These are phyloP conservation scores for Leptogaster cylindrica DNA, from an alignment of 2,888 invertebrate species.

Conservation along the genomic window DNA sequence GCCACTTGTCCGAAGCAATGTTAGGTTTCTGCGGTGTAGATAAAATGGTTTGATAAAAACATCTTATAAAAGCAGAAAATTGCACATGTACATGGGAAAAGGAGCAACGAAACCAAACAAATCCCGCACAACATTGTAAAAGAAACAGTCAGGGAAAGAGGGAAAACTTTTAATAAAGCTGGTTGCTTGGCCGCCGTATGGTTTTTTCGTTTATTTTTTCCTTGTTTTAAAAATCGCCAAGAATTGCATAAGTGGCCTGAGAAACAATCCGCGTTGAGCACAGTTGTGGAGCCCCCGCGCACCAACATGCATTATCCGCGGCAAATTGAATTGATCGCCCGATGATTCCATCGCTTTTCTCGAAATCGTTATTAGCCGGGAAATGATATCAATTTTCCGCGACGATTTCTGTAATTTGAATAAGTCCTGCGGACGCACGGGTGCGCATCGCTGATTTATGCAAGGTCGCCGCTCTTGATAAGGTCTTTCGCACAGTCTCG, in stretches of 20 bases:
- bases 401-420: background rate
- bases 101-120: background rate
- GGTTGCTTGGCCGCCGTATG: conserved; percentile 1
- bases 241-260: background rate
- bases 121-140: background rate
- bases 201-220: background rate
- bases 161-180: conserved; percentile 20
- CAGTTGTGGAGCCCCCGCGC: background rate
- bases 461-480: conserved; percentile 4
- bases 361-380: background rate
- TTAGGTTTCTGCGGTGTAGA: conserved; percentile 37
- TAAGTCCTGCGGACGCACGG: background rate
- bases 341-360: background rate
- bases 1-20: conserved; percentile 29
- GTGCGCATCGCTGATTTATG: background rate
- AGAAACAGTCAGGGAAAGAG: background rate
- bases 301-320: background rate
- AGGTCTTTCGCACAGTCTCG: background rate
- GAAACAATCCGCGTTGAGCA: background rate
- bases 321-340: conserved; percentile 32
- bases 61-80: conserved; percentile 23
- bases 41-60: conserved; percentile 38
- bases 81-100: conserved; percentile 7
- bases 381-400: background rate
- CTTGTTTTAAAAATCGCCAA: background rate